Evolutionary conservation across 2,888 invertebrate genomes (phyloP), one percentile per base, ranked within the genome.

Genomic region (Drosophila eohydei): DNA sequence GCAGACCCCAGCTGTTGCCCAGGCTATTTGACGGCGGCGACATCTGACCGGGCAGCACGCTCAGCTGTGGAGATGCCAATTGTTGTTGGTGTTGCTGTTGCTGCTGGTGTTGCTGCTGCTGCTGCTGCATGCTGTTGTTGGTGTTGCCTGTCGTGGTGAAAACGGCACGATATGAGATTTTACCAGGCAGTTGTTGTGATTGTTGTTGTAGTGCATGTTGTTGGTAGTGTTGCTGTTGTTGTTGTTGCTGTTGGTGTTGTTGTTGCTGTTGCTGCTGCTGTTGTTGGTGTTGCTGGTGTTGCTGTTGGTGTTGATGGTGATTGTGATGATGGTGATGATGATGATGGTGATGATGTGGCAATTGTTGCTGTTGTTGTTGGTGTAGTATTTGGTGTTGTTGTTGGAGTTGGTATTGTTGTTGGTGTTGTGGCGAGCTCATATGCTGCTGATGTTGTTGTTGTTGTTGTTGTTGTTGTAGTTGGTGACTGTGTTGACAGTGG

Each of bases 1-100:
- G 96, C 73, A 97, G 94, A 85, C 96, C 95, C 96, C 95, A 97
- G 92, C 94, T 96, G 88, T 94, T 95, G 90, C 94, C 95, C 87
- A 95, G 94, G 77, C 93, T 94, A 75, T 92, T 94, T 0, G 95
- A 92, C 65, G 94, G 93, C 80, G 95, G 94, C 81, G 95, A 94
- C 93, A 94, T 94, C 71, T 93, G 93, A 8, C 91, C 93, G 32
- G 91, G 92, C 81, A 92, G 73, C 58, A 92, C 92, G 71, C 88
- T 90, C 65, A 93, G 88, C 51, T 92, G 93, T 34, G 93, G 91
- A 68, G 93, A 93, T 69, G 92, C 85, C 50, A 93, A 71, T 74
- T 92, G 92, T 30, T 90, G 88, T 28, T 84, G 89, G 14, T 88
- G 89, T 21, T 90, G 91, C 26, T 79, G 88, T 26, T 83, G 88